Evolutionary conservation across 2,113 vertebrate species (phyloP).

Genomic region (Pituophis catenifer): DNA sequence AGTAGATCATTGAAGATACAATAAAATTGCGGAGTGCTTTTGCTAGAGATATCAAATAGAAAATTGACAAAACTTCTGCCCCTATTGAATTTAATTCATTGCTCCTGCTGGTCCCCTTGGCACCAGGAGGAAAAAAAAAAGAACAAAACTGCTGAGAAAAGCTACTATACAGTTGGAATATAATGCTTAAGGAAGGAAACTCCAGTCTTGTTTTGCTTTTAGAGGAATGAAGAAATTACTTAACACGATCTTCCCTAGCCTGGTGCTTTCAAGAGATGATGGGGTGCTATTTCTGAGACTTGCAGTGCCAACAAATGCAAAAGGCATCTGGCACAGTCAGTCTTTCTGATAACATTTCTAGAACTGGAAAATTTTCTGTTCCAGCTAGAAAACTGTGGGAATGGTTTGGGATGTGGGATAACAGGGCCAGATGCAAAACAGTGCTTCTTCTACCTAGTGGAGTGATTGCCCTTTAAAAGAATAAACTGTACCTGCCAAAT

Average conservation of each 20-base stretch:
- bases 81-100: slow-evolving; percentile 32
- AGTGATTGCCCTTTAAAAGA: neutral
- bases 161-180: neutral
- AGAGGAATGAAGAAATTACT: neutral
- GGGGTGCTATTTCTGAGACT: neutral
- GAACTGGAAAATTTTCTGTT: neutral
- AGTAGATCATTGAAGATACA: slow-evolving; percentile 17
- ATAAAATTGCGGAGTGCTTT: neutral
- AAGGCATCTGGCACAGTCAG: neutral
- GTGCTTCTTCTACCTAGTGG: neutral
- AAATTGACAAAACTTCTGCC: slow-evolving; percentile 19
- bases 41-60: slow-evolving; percentile 30
- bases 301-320: neutral
- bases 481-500: neutral
- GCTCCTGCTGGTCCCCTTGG: neutral
- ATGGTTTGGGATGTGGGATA: neutral
- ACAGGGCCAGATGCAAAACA: neutral
- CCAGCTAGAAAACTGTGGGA: neutral
- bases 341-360: neutral
- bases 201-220: neutral
- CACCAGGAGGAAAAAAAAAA: neutral
- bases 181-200: neutral
- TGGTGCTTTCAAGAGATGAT: neutral
- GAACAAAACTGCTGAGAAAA: neutral
- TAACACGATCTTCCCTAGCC: neutral